These are phyloP conservation scores for Morbakka virulenta DNA, from an alignment of 30 jellyfish, hydroid and myxozoan species.

Conservation along the genomic window DNA sequence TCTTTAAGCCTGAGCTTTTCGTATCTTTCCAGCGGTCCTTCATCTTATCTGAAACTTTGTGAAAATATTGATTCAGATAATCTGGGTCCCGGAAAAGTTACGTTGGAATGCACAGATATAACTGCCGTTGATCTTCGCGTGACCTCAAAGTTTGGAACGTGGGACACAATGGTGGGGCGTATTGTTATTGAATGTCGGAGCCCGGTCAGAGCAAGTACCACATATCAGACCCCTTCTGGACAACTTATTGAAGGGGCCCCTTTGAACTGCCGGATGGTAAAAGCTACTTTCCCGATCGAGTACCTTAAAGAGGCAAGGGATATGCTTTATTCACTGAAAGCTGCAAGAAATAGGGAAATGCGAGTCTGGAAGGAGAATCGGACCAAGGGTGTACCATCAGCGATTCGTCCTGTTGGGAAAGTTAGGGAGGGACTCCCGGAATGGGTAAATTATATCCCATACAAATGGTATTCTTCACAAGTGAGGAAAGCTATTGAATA, in stretches of 20 bases:
- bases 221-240: neutral
- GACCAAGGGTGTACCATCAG: slow-evolving; percentile 32
- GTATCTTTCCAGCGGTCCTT: too few species aligned
- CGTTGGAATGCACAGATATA: slow-evolving; percentile 77
- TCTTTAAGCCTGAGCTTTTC: too few species aligned
- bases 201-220: slow-evolving; percentile 19
- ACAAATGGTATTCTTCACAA: slow-evolving; percentile 90
- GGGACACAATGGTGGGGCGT: slow-evolving; percentile 89
- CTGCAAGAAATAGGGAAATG: slow-evolving; percentile 72
- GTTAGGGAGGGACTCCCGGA: slow-evolving; percentile 97
- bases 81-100: too few species aligned
- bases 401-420: slow-evolving; percentile 46
- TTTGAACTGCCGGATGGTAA: slow-evolving; percentile 86
- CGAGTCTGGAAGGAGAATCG: slow-evolving; percentile 40
- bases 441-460: slow-evolving; percentile 98
- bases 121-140: slow-evolving; percentile 96
- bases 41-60: too few species aligned
- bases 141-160: slow-evolving; percentile 88
- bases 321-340: slow-evolving; percentile 68
- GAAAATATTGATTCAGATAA: too few species aligned
- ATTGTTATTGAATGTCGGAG: slow-evolving; percentile 76
- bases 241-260: neutral
- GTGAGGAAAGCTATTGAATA: slow-evolving; percentile 73
- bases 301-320: slow-evolving; percentile 44
- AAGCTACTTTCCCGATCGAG: slow-evolving; percentile 71